A percentile compares a stretch with the other conserved stretches of the same genome.
phyloP scores from a whole-genome alignment of 2,113 vertebrate species.

The Erythrocercus mccallii region DNA sequence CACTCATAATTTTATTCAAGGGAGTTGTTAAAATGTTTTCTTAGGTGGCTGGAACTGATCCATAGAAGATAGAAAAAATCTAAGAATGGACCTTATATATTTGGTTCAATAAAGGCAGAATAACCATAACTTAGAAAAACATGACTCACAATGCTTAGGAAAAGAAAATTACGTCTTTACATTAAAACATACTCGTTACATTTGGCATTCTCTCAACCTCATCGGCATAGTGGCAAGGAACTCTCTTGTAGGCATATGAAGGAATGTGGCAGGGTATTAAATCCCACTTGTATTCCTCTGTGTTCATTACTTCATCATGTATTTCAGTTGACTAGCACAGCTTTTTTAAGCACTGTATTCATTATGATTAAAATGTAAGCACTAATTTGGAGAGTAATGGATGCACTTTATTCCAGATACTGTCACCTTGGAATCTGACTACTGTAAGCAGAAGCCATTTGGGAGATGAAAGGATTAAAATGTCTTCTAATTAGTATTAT shows the following conservation, averaged over 20 bases:
- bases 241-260: background rate
- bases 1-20: background rate
- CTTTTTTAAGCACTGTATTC: background rate
- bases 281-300: background rate
- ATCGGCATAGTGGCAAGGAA: background rate
- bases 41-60: background rate
- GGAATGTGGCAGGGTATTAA: background rate
- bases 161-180: background rate
- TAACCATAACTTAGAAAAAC: background rate
- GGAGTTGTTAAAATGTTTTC: background rate
- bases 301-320: background rate
- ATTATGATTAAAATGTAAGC: background rate
- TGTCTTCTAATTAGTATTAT: constrained; percentile 21
- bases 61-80: background rate
- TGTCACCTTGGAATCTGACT: constrained; percentile 11
- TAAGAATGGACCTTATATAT: background rate
- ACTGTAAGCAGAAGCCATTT: background rate
- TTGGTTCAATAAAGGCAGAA: background rate
- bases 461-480: constrained; percentile 5
- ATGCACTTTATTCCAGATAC: background rate
- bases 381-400: background rate
- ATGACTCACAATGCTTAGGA: background rate
- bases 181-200: background rate
- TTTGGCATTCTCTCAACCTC: background rate
- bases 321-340: background rate